Percentiles rank a stretch among this genome's conserved stretches.
Evolutionary conservation across 2,888 invertebrate species (phyloP).

Genomic region (Merodon equestris): DNA sequence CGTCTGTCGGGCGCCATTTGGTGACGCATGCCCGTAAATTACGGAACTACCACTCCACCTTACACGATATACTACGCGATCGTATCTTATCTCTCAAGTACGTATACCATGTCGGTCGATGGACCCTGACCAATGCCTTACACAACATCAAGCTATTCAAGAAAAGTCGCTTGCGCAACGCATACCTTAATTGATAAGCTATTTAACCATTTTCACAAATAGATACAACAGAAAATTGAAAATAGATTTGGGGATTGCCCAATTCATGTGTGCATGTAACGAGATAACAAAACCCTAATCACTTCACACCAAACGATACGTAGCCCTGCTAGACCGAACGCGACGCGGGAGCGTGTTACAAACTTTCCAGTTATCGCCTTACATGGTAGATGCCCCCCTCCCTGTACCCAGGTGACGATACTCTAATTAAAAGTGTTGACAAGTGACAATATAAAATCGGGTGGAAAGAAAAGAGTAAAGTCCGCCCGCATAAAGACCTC

Average conservation of each 20-base stretch:
- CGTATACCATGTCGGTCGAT: constrained; percentile 6
- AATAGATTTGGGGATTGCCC: not conserved
- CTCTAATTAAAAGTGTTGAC: constrained; percentile 45
- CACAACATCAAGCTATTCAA: constrained; percentile 33
- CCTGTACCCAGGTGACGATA: not conserved
- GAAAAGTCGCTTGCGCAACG: constrained; percentile 31
- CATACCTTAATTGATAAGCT: constrained; percentile 25
- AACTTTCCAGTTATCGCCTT: constrained; percentile 32
- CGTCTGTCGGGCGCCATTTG: too few species aligned
- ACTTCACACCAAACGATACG: constrained; percentile 12
- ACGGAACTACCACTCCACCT: too few species aligned
- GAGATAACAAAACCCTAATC: constrained; percentile 41
- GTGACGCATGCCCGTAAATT: too few species aligned
- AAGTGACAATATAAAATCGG: too few species aligned
- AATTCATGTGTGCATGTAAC: constrained; percentile 46
- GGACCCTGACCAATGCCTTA: constrained; percentile 24
- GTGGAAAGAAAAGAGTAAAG: constrained; percentile 19
- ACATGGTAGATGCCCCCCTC: constrained; percentile 18
- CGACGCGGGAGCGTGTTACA: constrained; percentile 16
- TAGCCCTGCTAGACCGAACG: too few species aligned
- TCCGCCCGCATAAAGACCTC: constrained; percentile 28
- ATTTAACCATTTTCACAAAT: constrained; percentile 8
- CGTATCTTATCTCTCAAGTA: constrained; percentile 23
- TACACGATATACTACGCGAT: not conserved
- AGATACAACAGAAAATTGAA: constrained; percentile 17